Evolutionary conservation across 2,797 vertebrate genomes (phyloP).

Genomic region (Knipowitschia caucasica): DNA sequence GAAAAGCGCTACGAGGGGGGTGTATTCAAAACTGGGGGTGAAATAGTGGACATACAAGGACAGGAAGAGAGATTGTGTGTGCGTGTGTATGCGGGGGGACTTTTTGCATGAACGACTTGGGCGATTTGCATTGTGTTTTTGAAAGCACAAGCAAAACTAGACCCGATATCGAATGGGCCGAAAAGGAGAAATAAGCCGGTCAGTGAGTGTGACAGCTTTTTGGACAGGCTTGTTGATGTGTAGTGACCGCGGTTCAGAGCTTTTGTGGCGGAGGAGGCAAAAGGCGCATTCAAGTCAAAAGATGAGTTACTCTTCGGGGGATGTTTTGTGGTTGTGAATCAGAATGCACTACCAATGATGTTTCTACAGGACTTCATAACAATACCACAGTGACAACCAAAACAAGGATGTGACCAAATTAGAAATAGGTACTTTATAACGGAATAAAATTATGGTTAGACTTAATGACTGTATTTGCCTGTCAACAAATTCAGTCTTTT

Average conservation of each 20-base stretch:
- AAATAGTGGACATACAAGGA: slow-evolving; percentile 58
- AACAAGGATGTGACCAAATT: not conserved
- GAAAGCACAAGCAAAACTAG: slow-evolving; percentile 40
- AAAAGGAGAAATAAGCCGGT: slow-evolving; percentile 21
- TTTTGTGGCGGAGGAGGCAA: slow-evolving; percentile 12
- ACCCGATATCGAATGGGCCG: slow-evolving; percentile 21
- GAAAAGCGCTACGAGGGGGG: slow-evolving; percentile 11
- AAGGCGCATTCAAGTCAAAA: slow-evolving; percentile 1
- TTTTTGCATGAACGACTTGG: slow-evolving; percentile 49
- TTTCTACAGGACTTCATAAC: not conserved
- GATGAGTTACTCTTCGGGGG: not conserved
- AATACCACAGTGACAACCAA: not conserved
- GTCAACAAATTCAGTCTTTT: too few relatives aligned
- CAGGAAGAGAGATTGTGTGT: slow-evolving; percentile 31
- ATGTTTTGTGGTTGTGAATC: not conserved
- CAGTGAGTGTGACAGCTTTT: slow-evolving; percentile 28
- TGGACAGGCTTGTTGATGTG: slow-evolving; percentile 21
- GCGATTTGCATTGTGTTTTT: slow-evolving; percentile 49
- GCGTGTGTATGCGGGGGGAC: slow-evolving; percentile 26
- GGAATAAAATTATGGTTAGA: too few relatives aligned
- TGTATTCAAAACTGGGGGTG: slow-evolving; percentile 50
- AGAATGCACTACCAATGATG: not conserved
- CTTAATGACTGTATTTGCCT: too few relatives aligned
- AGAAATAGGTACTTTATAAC: too few relatives aligned
- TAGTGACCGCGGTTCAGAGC: slow-evolving; percentile 9